Percentiles rank a stretch among this genome's conserved stretches.
Evolutionary conservation across 2,797 vertebrate species (phyloP).

Genomic region (Garrulus glandarius): DNA sequence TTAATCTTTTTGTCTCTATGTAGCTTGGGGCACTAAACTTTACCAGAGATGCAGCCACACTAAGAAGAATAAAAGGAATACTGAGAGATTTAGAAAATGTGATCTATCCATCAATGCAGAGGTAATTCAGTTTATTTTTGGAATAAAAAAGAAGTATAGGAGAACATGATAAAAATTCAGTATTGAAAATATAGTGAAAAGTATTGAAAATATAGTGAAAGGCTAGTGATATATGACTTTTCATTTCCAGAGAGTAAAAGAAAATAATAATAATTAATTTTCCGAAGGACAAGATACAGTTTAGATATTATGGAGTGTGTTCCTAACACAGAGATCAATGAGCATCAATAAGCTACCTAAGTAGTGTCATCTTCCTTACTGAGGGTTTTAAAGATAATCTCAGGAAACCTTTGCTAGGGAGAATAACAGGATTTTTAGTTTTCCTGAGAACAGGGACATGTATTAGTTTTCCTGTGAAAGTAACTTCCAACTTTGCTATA

Average conservation of each 20-base stretch:
- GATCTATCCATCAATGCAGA: background rate
- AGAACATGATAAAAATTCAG: background rate
- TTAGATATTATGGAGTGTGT: background rate
- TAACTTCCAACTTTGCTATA: background rate
- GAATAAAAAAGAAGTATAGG: background rate
- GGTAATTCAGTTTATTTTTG: slow-evolving; percentile 12
- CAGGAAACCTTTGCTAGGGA: background rate
- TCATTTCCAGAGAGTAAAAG: background rate
- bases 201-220: background rate
- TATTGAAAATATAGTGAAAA: background rate
- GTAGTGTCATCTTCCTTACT: background rate
- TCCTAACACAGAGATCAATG: background rate
- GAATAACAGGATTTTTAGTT: background rate
- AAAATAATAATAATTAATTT: background rate
- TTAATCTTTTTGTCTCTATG: slow-evolving; percentile 25
- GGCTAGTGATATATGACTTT: background rate
- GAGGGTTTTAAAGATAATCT: background rate
- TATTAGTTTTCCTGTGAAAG: background rate
- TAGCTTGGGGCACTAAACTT: background rate
- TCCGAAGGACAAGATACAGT: background rate
- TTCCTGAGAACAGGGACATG: background rate
- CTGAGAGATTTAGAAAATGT: slow-evolving; percentile 2
- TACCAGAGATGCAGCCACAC: background rate
- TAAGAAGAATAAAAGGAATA: background rate
- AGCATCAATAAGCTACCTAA: background rate